phyloP scores from a whole-genome alignment of 2,888 invertebrate genomes.

The Cheilosia grossa region DNA sequence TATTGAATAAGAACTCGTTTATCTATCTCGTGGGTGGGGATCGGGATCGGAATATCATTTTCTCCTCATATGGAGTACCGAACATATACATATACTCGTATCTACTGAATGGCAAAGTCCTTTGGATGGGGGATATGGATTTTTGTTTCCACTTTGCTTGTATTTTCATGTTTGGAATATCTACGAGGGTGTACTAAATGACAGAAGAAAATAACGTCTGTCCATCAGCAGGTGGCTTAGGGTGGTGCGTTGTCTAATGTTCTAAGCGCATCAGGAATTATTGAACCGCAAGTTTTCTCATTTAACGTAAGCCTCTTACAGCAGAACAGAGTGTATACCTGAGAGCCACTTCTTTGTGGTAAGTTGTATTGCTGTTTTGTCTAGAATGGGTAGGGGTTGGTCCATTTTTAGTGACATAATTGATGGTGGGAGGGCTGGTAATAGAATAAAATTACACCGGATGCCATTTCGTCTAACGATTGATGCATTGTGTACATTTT shows the following conservation, averaged over 20 bases:
- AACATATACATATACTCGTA: background rate
- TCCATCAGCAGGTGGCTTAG: constrained; percentile 50
- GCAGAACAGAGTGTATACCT: constrained; percentile 44
- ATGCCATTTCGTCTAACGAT: background rate
- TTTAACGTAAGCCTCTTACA: constrained; percentile 83
- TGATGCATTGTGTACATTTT: background rate
- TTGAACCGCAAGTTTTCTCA: constrained; percentile 83
- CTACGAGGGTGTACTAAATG: constrained; percentile 4
- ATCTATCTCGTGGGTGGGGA: constrained; percentile 49
- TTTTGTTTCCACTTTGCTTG: constrained; percentile 20
- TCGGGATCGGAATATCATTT: constrained; percentile 45
- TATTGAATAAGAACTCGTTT: constrained; percentile 75
- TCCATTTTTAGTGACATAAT: constrained; percentile 40
- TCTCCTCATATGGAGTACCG: constrained; percentile 35
- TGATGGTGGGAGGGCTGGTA: constrained; percentile 34
- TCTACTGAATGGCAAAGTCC: constrained; percentile 1
- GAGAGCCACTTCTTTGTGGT: background rate
- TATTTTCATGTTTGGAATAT: background rate
- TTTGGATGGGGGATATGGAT: constrained; percentile 16
- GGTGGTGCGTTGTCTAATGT: constrained; percentile 59
- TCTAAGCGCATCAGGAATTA: constrained; percentile 77
- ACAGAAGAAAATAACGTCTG: constrained; percentile 13
- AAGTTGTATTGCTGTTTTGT: constrained; percentile 53
- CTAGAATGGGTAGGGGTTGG: constrained; percentile 16
- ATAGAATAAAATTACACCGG: constrained; percentile 42